These are phyloP conservation scores for Byasa hedistus DNA, from an alignment of 2,888 invertebrate species.

Conservation along the genomic window DNA sequence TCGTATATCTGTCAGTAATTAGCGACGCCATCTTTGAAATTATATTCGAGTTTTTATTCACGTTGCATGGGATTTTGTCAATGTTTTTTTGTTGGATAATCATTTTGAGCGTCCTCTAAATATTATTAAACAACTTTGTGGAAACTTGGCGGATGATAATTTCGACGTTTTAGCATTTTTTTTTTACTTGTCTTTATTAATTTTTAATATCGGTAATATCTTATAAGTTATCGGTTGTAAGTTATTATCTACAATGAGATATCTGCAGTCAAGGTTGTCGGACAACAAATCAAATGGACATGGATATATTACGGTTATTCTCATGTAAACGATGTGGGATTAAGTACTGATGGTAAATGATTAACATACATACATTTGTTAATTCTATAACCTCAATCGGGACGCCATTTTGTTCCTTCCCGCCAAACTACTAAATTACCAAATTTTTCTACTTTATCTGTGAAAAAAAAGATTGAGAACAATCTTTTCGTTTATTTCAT, in stretches of 20 bases:
- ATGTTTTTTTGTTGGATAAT: not conserved
- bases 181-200: not conserved
- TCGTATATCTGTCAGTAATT: conserved; percentile 8
- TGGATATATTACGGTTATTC: not conserved
- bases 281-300: not conserved
- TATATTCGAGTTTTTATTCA: conserved; percentile 1
- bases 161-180: not conserved
- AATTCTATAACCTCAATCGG: no score
- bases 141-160: not conserved
- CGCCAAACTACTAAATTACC: no score
- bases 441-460: no score
- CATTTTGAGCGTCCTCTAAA: not conserved
- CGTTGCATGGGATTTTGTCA: conserved; percentile 4
- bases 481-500: no score
- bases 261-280: not conserved
- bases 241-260: not conserved
- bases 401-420: no score
- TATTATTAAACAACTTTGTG: not conserved
- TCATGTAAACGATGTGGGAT: not conserved
- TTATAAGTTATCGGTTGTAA: not conserved
- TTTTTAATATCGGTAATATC: not conserved
- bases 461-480: no score
- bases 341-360: not conserved
- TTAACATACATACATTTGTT: no score
- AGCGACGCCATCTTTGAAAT: not conserved